Base-by-base conservation (phyloP, 2,113 vertebrate genomes). In the Hyaena hyaena region DNA sequence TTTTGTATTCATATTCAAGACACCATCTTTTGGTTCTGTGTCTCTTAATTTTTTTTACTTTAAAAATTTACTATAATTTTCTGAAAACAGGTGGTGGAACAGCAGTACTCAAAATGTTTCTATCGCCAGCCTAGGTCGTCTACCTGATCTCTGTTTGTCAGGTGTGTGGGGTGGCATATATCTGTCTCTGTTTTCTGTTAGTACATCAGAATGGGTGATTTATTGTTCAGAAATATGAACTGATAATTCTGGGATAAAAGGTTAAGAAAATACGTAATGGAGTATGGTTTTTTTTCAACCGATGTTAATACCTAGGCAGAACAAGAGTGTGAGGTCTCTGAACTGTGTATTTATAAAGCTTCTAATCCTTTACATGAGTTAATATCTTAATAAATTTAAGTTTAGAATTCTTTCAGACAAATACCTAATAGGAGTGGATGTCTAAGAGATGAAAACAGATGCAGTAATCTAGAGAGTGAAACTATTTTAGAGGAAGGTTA, bases 321-420 rank as follows among this genome's bases (percentile, higher is more conserved):
- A n/a, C 50, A 76, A 19, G 26, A 89, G 66, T 53, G 16, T 77
- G 26, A 96, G 35, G 58, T 83, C 26, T 90, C 33, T 83, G 76
- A 88, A 50, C 10, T 45, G 7, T 74, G 7, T 74, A 21, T 84
- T 73, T 93, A 28, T 82, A 66, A 63, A 77, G 39, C 80, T 95
- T 85, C 50, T 94, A 66, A 93, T 90, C 65, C 53, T 96, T 94
- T 89, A 93, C 43, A 45, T 95, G 80, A 69, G 66, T 77, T 86
- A 90, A 66, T 89, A 58, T 16, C 53, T 65, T 88, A 92, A 68
- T 84, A 95, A 73, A 61, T 82, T 82, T 94, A 86, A 91, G 10
- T 82, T 91, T 91, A 69, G 43, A 83, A 33, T 96, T 68, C 26
- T 69, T 95, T 93, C 65, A 69, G 73, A 77, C 88, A 39, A 88